Percentiles rank a stretch among this genome's conserved stretches.
phyloP scores from a whole-genome alignment of 2,797 vertebrate genomes.

The Phaenicophaeus curvirostris region DNA sequence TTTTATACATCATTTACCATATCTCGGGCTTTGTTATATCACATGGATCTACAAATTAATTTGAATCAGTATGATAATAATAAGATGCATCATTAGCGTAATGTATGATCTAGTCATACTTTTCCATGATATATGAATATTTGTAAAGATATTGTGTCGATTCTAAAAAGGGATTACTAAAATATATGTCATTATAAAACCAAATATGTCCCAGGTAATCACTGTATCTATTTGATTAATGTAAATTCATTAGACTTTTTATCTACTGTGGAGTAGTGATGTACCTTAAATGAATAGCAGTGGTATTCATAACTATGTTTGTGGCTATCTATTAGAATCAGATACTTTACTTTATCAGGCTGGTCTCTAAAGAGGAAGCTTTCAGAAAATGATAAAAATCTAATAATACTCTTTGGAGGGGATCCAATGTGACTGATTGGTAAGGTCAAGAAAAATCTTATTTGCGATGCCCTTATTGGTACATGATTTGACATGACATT shows the following conservation, averaged over 20 bases:
- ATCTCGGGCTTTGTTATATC: neutral
- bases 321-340: constrained; percentile 76
- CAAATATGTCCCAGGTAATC: constrained; percentile 32
- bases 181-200: constrained; percentile 16
- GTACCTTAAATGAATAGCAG: constrained; percentile 79
- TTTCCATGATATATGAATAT: neutral
- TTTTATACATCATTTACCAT: neutral
- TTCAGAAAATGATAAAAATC: constrained; percentile 82
- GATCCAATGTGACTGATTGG: constrained; percentile 82
- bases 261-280: constrained; percentile 72
- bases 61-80: constrained; percentile 2
- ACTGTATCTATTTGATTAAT: constrained; percentile 72
- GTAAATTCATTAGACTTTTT: constrained; percentile 71
- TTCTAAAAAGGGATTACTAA: constrained; percentile 5
- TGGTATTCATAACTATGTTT: constrained; percentile 78
- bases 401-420: constrained; percentile 79
- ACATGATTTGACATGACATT: constrained; percentile 82
- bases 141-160: neutral
- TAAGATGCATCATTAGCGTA: neutral
- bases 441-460: constrained; percentile 82
- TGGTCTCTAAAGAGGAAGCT: constrained; percentile 73
- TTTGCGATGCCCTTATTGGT: constrained; percentile 81
- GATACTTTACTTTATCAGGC: constrained; percentile 76
- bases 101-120: neutral
- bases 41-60: neutral